Conservation (phyloP, 2,888 invertebrate species). For the Empis livida region DNA sequence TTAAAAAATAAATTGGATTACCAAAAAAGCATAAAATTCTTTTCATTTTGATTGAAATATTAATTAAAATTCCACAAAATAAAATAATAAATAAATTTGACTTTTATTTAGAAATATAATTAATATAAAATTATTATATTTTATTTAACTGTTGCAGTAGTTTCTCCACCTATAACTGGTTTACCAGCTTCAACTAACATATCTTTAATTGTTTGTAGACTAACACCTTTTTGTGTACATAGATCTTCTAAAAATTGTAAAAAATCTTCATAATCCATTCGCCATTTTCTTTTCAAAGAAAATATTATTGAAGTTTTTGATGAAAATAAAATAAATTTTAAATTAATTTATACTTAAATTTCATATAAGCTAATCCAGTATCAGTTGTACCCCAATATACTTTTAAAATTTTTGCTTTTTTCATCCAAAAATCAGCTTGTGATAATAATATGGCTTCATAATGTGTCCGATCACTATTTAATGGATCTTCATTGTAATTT, state of each 20-base stretch:
- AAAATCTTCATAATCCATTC: conserved; percentile 23
- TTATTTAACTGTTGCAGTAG: conserved; percentile 14
- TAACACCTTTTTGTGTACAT: conserved; percentile 14
- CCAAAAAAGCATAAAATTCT: no score
- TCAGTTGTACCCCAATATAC: conserved; percentile 18
- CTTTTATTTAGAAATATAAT: no score
- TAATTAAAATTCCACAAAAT: no score
- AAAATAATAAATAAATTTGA: no score
- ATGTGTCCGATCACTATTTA: conserved; percentile 19
- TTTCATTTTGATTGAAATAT: no score
- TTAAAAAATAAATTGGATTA: no score
- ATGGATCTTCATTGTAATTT: conserved; percentile 16
- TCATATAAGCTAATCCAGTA: conserved; percentile 23
- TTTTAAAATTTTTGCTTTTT: conserved; percentile 20
- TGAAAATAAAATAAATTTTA: not conserved
- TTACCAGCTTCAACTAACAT: conserved; percentile 17
- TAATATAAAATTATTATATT: not conserved
- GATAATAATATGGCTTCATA: conserved; percentile 22
- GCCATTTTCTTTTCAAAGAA: conserved; percentile 21
- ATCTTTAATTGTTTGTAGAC: conserved; percentile 14
- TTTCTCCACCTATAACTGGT: conserved; percentile 13
- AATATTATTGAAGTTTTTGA: not conserved
- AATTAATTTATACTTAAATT: conserved; percentile 18
- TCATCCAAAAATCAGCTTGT: conserved; percentile 22
- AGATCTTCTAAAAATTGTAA: conserved; percentile 17